Evolutionary conservation across 2,888 invertebrate species (phyloP), one percentile per base, ranked within the genome.

Genomic region (Alcis repandata): DNA sequence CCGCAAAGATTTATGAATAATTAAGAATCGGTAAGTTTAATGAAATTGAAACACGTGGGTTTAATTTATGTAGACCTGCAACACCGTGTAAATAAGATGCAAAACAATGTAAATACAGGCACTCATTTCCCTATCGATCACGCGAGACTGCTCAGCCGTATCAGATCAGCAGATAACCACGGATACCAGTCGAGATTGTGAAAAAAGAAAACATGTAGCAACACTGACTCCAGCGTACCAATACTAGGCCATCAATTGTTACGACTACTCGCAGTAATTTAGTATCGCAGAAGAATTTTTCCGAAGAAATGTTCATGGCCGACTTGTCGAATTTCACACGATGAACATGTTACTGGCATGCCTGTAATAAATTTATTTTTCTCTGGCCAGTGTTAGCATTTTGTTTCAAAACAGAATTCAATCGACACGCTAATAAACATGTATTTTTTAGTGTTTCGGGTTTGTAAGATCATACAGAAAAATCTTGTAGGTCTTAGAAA

Each of bases 301-400:
- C 65, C 72, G 58, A 38, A 69, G 70, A 70, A 70, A 54, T 61
- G 13, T 64, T 69, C 60, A 60, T 59, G 66, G 17, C 58, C 58
- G 61, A 63, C 54, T 67, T 62, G 53, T 62, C 64, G 52, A 49
- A 70, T 53, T 58, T 19, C 11, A 52, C 53, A 27, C 53, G 41
- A 57, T 54, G 33, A 17, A 2, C 6, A 9, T 43, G 41, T 43
- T 59, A n/a, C 41, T 20, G 22, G 36, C 15, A 13, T 36, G 6
- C n/a, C 11, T 19, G 13, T 51, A 20, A n/a, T n/a, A 1, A 19
- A 20, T 20, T 19, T 11, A 13, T 1, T 19, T 1, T 19, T 36
- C n/a, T 4, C 13, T 22, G 22, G 22, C 19, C 1, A 13, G 7
- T 22, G 13, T 0, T 13, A n/a, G 46, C 13, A n/a, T 8, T n/a